These are phyloP conservation scores for Hippopotamyrus pictus DNA, from an alignment of 2,797 vertebrate genomes.

Conservation along the genomic window DNA sequence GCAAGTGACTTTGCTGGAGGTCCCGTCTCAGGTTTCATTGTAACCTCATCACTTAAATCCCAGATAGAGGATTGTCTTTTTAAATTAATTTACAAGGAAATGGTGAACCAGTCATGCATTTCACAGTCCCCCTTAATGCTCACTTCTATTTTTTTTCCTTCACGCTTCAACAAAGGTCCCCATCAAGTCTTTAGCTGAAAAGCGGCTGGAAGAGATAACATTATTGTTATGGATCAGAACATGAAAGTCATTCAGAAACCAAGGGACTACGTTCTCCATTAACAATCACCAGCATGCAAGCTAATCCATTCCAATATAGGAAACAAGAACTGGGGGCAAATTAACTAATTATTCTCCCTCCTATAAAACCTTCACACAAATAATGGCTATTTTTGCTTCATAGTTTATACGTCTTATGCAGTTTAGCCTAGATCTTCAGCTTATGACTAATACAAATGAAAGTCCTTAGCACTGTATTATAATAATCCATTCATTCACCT, in stretches of 20 bases:
- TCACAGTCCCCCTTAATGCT: not conserved
- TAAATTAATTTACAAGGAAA: not conserved
- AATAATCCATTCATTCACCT: not conserved
- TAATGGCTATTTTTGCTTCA: conserved; percentile 25
- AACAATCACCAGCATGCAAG: conserved; percentile 20
- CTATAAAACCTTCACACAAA: conserved; percentile 15
- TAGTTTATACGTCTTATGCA: conserved; percentile 23
- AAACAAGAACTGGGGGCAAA: not conserved
- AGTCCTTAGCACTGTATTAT: not conserved
- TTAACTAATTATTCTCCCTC: conserved; percentile 22
- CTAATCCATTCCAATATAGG: conserved; percentile 26
- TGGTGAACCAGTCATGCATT: not conserved
- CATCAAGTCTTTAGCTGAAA: conserved; percentile 9
- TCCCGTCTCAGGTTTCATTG: not conserved
- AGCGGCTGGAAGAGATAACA: conserved; percentile 30
- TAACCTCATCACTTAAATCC: not conserved
- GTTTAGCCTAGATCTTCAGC: conserved; percentile 24
- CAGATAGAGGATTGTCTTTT: not conserved
- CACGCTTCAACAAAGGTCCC: not conserved
- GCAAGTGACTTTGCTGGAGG: not conserved
- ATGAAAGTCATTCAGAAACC: conserved; percentile 24
- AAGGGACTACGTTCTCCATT: conserved; percentile 8
- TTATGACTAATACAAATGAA: conserved; percentile 21
- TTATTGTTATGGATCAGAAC: conserved; percentile 34
- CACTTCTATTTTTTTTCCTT: not conserved